A percentile compares a stretch with the other conserved stretches of the same genome.
These are phyloP conservation scores for Bhutanitis thaidina DNA, from an alignment of 2,888 invertebrate species.

Conservation along the genomic window DNA sequence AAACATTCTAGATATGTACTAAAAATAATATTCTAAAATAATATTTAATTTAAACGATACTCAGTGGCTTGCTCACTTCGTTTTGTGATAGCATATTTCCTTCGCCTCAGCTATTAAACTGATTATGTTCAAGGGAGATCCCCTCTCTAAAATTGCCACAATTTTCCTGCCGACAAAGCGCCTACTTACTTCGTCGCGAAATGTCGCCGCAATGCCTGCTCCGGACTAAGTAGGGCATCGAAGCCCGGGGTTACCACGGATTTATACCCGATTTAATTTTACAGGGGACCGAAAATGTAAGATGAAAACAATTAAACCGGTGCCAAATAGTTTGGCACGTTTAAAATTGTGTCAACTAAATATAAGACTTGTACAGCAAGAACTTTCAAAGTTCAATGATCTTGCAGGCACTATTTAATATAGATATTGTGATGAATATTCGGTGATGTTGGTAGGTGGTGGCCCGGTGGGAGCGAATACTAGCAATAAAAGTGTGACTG, in stretches of 20 bases:
- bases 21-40: too few species aligned
- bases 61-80: slow-evolving; percentile 1
- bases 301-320: slow-evolving; percentile 19
- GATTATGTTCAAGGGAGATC: slow-evolving; percentile 48
- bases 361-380: not conserved
- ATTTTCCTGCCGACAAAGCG: slow-evolving; percentile 68
- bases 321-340: slow-evolving; percentile 15
- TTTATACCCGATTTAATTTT: slow-evolving; percentile 58
- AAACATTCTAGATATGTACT: too few species aligned
- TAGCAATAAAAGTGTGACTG: too few species aligned
- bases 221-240: slow-evolving; percentile 53
- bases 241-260: slow-evolving; percentile 32
- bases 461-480: too few species aligned
- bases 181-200: slow-evolving; percentile 65
- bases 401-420: slow-evolving; percentile 24
- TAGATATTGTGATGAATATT: too few species aligned
- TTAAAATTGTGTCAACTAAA: slow-evolving; percentile 18
- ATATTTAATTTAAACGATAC: slow-evolving; percentile 6
- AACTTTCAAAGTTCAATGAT: slow-evolving; percentile 22
- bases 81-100: slow-evolving; percentile 34
- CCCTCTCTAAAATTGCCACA: slow-evolving; percentile 61
- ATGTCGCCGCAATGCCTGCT: slow-evolving; percentile 50
- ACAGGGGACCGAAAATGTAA: slow-evolving; percentile 38
- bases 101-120: slow-evolving; percentile 50
- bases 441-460: too few species aligned